Evolutionary conservation across 2,888 invertebrate genomes (phyloP).

Genomic region (Drosophila parthenogenetica): DNA sequence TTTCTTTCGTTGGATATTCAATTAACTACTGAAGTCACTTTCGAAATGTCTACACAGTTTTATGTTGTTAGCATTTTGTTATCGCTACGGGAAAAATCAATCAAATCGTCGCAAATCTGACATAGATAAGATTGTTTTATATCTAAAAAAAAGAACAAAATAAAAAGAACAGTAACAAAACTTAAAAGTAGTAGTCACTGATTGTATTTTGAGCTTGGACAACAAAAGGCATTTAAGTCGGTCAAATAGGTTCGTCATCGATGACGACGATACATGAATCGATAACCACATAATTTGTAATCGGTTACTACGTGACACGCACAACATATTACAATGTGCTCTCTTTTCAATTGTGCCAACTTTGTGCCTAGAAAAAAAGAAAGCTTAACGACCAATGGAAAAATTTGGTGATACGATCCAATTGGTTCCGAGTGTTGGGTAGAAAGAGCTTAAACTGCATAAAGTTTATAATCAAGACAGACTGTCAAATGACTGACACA

Average conservation of each 20-base stretch:
- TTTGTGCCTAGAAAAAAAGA: no score
- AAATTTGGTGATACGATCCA: no score
- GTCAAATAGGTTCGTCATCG: conserved; percentile 19
- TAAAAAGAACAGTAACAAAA: no score
- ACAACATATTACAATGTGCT: not conserved
- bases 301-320: not conserved
- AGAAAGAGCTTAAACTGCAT: no score
- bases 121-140: conserved; percentile 46
- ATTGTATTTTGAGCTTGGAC: conserved; percentile 42
- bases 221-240: conserved; percentile 1
- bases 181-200: conserved; percentile 1
- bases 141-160: conserved; percentile 9
- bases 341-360: no score
- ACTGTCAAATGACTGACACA: no score
- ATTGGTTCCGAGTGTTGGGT: no score
- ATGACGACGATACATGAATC: conserved; percentile 10
- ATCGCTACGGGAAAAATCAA: conserved; percentile 38
- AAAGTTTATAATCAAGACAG: no score
- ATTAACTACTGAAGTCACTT: conserved; percentile 30
- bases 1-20: conserved; percentile 17
- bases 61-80: conserved; percentile 33
- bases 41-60: conserved; percentile 18
- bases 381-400: no score
- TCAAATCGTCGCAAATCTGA: conserved; percentile 43
- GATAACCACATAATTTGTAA: not conserved